Conservation (phyloP, 2,888 invertebrate species). For the Beris chalybata region DNA sequence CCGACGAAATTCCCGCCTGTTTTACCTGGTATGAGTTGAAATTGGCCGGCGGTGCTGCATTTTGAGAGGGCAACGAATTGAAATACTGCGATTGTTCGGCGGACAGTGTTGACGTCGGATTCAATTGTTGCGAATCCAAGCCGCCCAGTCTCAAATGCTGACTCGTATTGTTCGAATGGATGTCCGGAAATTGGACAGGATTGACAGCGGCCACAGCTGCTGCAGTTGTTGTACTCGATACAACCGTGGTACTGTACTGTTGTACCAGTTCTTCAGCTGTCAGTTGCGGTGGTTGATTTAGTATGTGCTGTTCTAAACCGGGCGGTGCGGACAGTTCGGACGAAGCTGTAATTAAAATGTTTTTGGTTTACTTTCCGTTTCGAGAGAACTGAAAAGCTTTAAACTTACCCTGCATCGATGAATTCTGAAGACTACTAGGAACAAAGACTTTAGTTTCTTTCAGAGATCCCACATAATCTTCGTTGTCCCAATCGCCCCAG, state of each 20-base stretch:
- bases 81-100: slow-evolving; percentile 69
- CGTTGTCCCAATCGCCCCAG: slow-evolving; percentile 82
- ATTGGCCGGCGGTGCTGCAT: slow-evolving; percentile 38
- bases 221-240: slow-evolving; percentile 47
- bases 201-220: slow-evolving; percentile 44
- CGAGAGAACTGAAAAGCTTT: slow-evolving; percentile 1
- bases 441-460: slow-evolving; percentile 93
- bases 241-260: slow-evolving; percentile 47
- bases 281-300: slow-evolving; percentile 49
- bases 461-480: slow-evolving; percentile 92
- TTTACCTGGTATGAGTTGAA: slow-evolving; percentile 38
- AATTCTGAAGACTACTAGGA: slow-evolving; percentile 61
- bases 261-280: slow-evolving; percentile 47
- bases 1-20: background rate
- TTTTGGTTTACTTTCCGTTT: background rate
- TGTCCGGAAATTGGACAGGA: slow-evolving; percentile 49
- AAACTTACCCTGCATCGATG: slow-evolving; percentile 47
- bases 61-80: slow-evolving; percentile 56
- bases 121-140: slow-evolving; percentile 54
- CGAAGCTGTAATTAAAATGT: background rate
- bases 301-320: slow-evolving; percentile 56
- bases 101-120: slow-evolving; percentile 61
- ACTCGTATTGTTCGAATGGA: slow-evolving; percentile 52
- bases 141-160: slow-evolving; percentile 44
- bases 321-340: slow-evolving; percentile 56